phyloP scores from a whole-genome alignment of 1,140 invertebrate species.

The Helicoverpa armigera region DNA sequence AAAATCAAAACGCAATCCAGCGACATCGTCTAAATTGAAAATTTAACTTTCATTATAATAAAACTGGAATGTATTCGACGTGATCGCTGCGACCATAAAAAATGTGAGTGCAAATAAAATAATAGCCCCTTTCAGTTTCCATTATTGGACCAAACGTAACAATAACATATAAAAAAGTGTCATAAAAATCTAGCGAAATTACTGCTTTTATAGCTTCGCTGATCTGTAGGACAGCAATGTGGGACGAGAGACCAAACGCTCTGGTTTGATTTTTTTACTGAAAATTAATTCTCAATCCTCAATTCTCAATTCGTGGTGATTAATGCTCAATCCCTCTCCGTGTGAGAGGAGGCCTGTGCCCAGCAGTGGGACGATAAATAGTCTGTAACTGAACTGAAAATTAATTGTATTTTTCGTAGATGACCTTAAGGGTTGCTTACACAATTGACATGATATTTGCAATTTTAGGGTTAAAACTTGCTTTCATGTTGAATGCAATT shows the following conservation, averaged over 20 bases:
- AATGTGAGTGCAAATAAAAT: slow-evolving; percentile 48
- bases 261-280: background rate
- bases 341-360: too few species aligned
- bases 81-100: slow-evolving; percentile 30
- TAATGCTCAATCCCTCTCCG: too few species aligned
- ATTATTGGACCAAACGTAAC: slow-evolving; percentile 50
- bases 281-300: too few species aligned
- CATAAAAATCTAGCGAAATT: slow-evolving; percentile 52
- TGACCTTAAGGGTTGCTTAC: too few species aligned
- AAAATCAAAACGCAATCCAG: slow-evolving; percentile 20
- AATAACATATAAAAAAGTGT: slow-evolving; percentile 50
- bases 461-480: background rate
- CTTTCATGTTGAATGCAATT: background rate
- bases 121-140: slow-evolving; percentile 40
- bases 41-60: slow-evolving; percentile 35
- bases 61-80: slow-evolving; percentile 14
- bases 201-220: slow-evolving; percentile 26
- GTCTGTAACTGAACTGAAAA: too few species aligned
- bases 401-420: too few species aligned
- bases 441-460: too few species aligned
- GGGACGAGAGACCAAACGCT: background rate
- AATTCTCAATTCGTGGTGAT: too few species aligned
- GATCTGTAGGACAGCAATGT: slow-evolving; percentile 30
- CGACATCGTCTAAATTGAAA: slow-evolving; percentile 33
- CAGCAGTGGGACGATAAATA: too few species aligned